Evolutionary conservation across 2,888 invertebrate species (phyloP), one percentile per base, ranked within the genome.

Genomic region (Platycheirus albimanus): DNA sequence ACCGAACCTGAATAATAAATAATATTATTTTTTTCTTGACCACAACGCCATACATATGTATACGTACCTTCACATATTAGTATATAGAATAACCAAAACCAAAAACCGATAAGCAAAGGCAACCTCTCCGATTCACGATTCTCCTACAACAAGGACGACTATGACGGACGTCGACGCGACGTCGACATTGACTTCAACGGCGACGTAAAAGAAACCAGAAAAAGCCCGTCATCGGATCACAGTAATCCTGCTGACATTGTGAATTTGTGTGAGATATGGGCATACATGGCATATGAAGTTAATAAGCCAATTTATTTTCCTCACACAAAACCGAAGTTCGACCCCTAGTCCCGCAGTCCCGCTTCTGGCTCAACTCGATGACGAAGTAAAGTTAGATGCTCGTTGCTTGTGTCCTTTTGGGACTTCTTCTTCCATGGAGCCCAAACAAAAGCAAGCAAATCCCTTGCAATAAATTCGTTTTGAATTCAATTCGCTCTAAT

Each of bases 261-360:
- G 72, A 83, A 83, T 83, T 81, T 77, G 69, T 64, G 64, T 83
- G 56, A 78, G 63, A 63, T 69, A 78, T 77, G 78, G 72, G 45
- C 78, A 83, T 78, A 74, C 78, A 69, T 58, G 67, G 72, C 83
- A 69, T 78, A 78, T 83, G 74, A 83, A 83, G 72, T 74, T 83
- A 83, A 83, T 83, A 83, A 83, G 74, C 78, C 83, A 83, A 83
- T 83, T 83, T 83, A 74, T 83, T 83, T 83, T 78, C 83, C 69
- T 33, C 51, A 72, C 83, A 64, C 56, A 69, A n/a, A n/a, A n/a
- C n/a, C 24, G 24, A 41, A 15, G 41, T 1, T 36, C 20, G 20
- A 54, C 19, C 54, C 36, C 15, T n/a, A n/a, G n/a, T n/a, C n/a
- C n/a, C n/a, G n/a, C n/a, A n/a, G 36, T 36, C 41, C 15, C 11